phyloP scores from a whole-genome alignment of 1,140 invertebrate genomes.

The Metopolophium dirhodum region DNA sequence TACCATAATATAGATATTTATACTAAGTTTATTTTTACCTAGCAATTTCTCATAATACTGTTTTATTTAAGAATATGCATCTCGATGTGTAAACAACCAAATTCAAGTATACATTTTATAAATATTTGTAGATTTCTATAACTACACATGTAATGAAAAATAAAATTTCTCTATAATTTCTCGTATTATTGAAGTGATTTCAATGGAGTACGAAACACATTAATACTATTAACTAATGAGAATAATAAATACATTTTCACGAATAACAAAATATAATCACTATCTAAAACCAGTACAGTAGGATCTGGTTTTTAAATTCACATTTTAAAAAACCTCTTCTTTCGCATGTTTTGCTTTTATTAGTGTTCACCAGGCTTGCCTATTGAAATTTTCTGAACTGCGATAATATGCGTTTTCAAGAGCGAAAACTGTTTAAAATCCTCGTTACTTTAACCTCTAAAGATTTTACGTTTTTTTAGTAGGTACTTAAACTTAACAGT shows the following conservation, averaged over 20 bases:
- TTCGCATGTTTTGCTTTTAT: background rate
- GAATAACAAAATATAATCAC: background rate
- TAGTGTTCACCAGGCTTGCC: background rate
- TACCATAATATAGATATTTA: background rate
- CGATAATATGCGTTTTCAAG: background rate
- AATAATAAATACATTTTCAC: background rate
- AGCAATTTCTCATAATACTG: background rate
- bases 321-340: background rate
- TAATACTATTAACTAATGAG: background rate
- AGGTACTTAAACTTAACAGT: conserved; percentile 15
- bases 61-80: background rate
- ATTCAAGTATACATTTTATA: background rate
- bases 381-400: background rate
- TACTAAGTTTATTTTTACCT: background rate
- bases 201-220: background rate
- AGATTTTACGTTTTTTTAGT: background rate
- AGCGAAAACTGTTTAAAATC: background rate
- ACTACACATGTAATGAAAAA: background rate
- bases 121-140: background rate
- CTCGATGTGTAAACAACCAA: background rate
- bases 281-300: background rate
- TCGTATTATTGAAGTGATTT: background rate
- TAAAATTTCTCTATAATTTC: background rate
- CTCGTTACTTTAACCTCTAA: background rate
- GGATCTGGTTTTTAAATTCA: background rate